Evolutionary conservation across 2,888 invertebrate genomes (phyloP), one percentile per base, ranked within the genome.

Genomic region (Dasysyrphus albostriatus): DNA sequence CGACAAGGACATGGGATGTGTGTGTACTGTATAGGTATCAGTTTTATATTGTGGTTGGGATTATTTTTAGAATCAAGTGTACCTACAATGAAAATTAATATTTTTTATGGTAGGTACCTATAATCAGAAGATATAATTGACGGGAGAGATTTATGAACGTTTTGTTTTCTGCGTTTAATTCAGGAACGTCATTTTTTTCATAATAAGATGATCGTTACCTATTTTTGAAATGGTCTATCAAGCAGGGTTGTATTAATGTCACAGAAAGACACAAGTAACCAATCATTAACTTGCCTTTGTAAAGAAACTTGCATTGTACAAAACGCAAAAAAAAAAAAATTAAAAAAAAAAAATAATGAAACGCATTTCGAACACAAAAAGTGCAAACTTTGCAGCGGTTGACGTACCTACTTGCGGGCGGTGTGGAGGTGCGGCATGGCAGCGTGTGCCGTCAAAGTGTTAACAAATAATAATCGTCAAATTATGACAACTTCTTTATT

Each of bases 391-490:
- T 19, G 49, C 67, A 49, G 16, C 67, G 5, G 9, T 9, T 37
- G 16, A 10, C 5, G 59, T n/a, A n/a, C n/a, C n/a, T n/a, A n/a
- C 5, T 16, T 4, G 16, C 37, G 58, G 24, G 24, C 24, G 3
- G 24, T 24, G 24, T 24, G 24, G 59, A 24, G 24, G 39, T 9
- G 61, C 42, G 61, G 42, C 14, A 1, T 24, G 61, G 42, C 14
- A 1, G 37, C 6, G 7, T 32, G 56, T 32, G 56, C 58, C 67
- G 42, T 19, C 67, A 51, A 80, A 80, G 59, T 74, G 69, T 75
- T 75, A 81, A 75, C 69, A 81, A 81, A 70, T 65, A 70, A 76
- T 19, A 56, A 32, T 14, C 63, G 32, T 51, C 82, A 47, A 72
- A 67, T 73, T 58, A 75, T 65, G 47, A 49, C 67, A 32, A 67